Evolutionary conservation across 2,797 vertebrate genomes (phyloP).

Genomic region (Balearica regulorum): DNA sequence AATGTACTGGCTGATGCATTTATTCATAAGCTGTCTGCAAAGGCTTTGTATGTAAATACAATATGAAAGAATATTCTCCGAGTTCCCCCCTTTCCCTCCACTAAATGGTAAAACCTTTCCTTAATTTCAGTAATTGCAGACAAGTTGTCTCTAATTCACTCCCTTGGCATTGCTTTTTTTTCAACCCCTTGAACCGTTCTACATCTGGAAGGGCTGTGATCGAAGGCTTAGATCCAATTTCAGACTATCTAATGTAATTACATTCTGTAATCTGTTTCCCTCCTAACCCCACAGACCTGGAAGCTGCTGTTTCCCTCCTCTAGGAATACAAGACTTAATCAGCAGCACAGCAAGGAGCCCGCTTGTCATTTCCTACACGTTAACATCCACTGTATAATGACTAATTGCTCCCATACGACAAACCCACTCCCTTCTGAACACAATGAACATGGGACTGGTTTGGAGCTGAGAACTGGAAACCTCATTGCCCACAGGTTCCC

Average conservation of each 20-base stretch:
- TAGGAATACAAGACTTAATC: background rate
- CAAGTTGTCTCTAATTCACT: slow-evolving; percentile 21
- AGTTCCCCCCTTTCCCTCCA: background rate
- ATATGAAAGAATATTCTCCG: background rate
- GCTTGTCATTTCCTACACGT: background rate
- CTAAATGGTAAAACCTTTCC: background rate
- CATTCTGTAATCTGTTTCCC: background rate
- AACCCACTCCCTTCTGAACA: background rate
- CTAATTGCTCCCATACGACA: background rate
- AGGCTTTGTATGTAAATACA: background rate
- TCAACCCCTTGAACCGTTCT: slow-evolving; percentile 8
- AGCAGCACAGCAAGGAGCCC: background rate
- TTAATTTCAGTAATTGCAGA: background rate
- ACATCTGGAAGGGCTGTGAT: background rate
- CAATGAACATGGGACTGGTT: background rate
- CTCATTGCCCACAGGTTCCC: background rate
- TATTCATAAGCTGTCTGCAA: background rate
- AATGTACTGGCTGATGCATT: background rate
- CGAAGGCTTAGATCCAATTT: slow-evolving; percentile 23
- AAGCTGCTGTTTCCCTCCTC: background rate
- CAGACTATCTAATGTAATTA: slow-evolving; percentile 14
- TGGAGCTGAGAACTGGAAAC: background rate
- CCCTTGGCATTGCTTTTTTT: background rate
- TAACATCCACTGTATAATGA: background rate
- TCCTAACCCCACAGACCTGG: slow-evolving; percentile 12